Evolutionary conservation across 2,888 invertebrate species (phyloP).

Genomic region (Aethes cnicana): DNA sequence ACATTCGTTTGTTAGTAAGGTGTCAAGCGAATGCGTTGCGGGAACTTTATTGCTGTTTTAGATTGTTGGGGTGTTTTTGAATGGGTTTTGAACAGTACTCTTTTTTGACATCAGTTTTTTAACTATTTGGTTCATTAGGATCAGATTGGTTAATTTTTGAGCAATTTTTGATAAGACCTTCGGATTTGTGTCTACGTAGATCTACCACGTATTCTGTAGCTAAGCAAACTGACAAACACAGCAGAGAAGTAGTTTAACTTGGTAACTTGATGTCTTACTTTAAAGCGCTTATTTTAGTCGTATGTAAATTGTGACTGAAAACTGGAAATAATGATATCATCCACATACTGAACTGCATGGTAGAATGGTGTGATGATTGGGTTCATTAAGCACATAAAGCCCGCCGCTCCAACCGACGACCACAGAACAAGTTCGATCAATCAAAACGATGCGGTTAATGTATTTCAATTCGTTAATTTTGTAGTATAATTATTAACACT

Average conservation of each 20-base stretch:
- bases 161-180: neutral
- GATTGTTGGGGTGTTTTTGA: conserved; percentile 13
- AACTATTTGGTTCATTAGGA: neutral
- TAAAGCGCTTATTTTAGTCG: no score
- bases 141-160: neutral
- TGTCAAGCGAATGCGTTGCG: conserved; percentile 26
- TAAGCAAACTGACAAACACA: no score
- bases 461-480: conserved; percentile 5
- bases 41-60: conserved; percentile 21
- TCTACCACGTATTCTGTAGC: no score
- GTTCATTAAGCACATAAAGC: conserved; percentile 16
- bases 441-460: conserved; percentile 12
- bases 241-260: no score
- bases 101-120: neutral
- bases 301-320: no score
- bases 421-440: conserved; percentile 23
- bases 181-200: no score
- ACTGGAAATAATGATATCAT: no score
- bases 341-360: no score
- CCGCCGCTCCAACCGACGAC: conserved; percentile 1
- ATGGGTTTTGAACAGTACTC: neutral
- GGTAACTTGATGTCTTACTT: no score
- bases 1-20: conserved; percentile 29
- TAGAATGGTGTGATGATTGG: conserved; percentile 31
- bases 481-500: neutral